Percentiles rank a stretch among this genome's conserved stretches.
Evolutionary conservation across 2,888 invertebrate species (phyloP).

Genomic region (Pheosia gnoma): DNA sequence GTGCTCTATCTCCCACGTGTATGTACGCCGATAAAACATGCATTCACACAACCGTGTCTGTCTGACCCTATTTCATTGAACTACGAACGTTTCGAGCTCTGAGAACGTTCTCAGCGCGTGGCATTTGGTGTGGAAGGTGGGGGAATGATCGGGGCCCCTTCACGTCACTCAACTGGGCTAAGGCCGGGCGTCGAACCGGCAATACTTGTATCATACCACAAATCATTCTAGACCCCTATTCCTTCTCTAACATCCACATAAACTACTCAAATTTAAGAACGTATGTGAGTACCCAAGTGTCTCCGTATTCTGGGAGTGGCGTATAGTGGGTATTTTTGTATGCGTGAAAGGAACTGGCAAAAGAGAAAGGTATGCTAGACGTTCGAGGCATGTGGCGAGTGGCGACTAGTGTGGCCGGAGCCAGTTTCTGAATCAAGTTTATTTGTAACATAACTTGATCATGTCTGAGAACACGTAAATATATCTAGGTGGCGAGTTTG

Average conservation of each 20-base stretch:
- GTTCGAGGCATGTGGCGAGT: conserved; percentile 38
- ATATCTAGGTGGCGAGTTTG: not conserved
- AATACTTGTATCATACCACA: conserved; percentile 45
- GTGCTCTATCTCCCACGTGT: conserved; percentile 43
- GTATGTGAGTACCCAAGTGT: conserved; percentile 29
- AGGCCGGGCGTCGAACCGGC: conserved; percentile 78
- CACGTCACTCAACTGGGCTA: conserved; percentile 78
- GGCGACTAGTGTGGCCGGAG: conserved; percentile 29
- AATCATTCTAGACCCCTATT: conserved; percentile 48
- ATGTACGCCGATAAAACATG: conserved; percentile 29
- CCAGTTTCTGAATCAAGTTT: conserved; percentile 52
- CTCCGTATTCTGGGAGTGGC: conserved; percentile 43
- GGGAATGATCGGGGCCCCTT: conserved; percentile 67
- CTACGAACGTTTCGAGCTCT: conserved; percentile 46
- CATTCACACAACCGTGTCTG: conserved; percentile 40
- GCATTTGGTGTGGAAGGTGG: conserved; percentile 48
- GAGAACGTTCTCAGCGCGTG: conserved; percentile 57
- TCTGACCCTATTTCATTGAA: conserved; percentile 63
- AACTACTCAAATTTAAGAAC: conserved; percentile 22
- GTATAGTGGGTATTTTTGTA: conserved; percentile 52
- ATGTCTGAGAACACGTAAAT: not conserved
- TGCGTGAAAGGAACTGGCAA: conserved; percentile 68
- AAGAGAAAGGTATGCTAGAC: conserved; percentile 66
- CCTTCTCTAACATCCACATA: conserved; percentile 30
- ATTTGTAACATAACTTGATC: conserved; percentile 27